Evolutionary conservation across 2,888 invertebrate species (phyloP), one percentile per base, ranked within the genome.

Genomic region (Proisotoma minuta): DNA sequence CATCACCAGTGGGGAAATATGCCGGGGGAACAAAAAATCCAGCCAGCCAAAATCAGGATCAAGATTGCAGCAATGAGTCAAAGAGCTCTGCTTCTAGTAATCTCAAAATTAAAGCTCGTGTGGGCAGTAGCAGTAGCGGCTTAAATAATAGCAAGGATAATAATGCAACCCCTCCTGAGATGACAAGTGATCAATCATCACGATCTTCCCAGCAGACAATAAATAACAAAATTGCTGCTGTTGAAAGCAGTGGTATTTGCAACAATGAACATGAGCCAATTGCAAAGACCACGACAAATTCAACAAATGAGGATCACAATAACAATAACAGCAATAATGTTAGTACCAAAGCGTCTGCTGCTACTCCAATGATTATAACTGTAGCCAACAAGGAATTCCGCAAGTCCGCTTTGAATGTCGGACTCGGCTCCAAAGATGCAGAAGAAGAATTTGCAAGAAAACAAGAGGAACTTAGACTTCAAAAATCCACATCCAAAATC

Each of bases 381-480:
- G 52, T 64, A 48, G 58, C 69, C 34, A 66, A 84, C 23, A 87
- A 87, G 76, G 87, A 88, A 77, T 87, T 87, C 76, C 80, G 88
- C 34, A 88, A 88, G 76, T 88, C 87, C 0, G 84, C 85, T 0
- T 76, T 88, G 15, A 34, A 88, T 77, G 86, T 87, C 79, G 80
- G 80, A 29, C 76, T 54, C 26, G 78, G 78, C 15, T 78, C 78
- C 56, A 73, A 74, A 73, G 61, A 74, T 53, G 71, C 66, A 28
- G 72, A 66, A 63, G 50, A 59, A 20, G 74, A 74, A 58, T 74
- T 67, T 67, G 68, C 59, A 56, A 75, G 71, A 74, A 75, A 73
- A 28, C 74, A 75, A 52, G 75, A 75, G 63, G 74, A 73, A 18
- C 40, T 39, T n/a, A 34, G 54, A 40, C 24, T 57, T 29, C 43